These are phyloP conservation scores for Oeneis ivallda DNA, from an alignment of 2,888 invertebrate genomes.

Conservation along the genomic window DNA sequence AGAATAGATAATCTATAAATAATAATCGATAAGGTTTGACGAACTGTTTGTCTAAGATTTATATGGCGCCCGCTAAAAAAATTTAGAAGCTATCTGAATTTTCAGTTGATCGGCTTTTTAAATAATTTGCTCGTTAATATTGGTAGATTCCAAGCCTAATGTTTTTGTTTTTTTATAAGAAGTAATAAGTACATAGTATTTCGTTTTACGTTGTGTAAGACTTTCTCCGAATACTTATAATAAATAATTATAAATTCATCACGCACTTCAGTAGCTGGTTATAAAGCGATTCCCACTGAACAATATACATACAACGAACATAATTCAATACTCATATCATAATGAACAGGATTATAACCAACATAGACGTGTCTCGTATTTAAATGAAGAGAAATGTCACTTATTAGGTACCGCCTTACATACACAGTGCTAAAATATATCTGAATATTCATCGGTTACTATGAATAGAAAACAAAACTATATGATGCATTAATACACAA, in stretches of 20 bases:
- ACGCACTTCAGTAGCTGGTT: slow-evolving; percentile 14
- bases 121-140: no score
- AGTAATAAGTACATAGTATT: not conserved
- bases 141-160: not conserved
- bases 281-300: slow-evolving; percentile 29
- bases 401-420: slow-evolving; percentile 15
- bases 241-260: slow-evolving; percentile 24
- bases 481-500: not conserved
- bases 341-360: slow-evolving; percentile 26
- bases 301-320: slow-evolving; percentile 19
- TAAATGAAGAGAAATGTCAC: slow-evolving; percentile 19
- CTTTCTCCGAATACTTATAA: slow-evolving; percentile 7
- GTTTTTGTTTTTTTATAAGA: not conserved
- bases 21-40: no score
- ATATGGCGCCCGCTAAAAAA: no score
- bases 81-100: no score
- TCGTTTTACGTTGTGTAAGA: not conserved
- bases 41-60: no score
- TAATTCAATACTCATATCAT: slow-evolving; percentile 26
- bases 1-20: no score
- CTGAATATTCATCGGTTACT: slow-evolving; percentile 7
- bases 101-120: no score
- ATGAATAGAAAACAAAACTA: slow-evolving; percentile 8
- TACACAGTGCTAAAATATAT: slow-evolving; percentile 1
- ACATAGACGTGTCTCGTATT: slow-evolving; percentile 26